Evolutionary conservation across 2,113 vertebrate genomes (phyloP), one percentile per base, ranked within the genome.

Genomic region (Rhombomys opimus): DNA sequence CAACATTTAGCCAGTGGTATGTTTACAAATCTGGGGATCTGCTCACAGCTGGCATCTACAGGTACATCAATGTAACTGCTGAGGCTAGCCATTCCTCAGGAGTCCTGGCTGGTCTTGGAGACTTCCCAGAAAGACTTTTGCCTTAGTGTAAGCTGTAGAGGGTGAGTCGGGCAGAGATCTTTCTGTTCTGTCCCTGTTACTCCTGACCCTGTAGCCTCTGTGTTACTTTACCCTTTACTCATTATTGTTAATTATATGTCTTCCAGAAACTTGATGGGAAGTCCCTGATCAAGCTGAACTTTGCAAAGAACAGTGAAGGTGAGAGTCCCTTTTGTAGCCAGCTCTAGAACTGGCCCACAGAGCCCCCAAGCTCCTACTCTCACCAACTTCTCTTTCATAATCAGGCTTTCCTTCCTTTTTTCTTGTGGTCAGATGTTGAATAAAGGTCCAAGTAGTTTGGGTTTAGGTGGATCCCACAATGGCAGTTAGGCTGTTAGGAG

Each of bases 271-370:
- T 99, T 22, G 99, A 99, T 59, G 99, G 98, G 54, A 99, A 99
- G 97, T 98, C 99, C 41, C 99, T 99, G 93, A 99, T 99, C 98
- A 99, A 99, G 97, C 98, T 99, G 72, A 99, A 99, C 98, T 98
- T 99, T 93, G 97, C 98, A 93, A 99, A 99, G 98, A 99, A 99
- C 98, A 99, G 84, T 9, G 99, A 99, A 95, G 99, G 99, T 99
- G 98, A 98, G 98, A 88, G 14, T 7, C 12, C 10, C 54, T 46
- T 82, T 68, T 4, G 17, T 8, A 59, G 27, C 35, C 6, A 1
- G 6, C 61, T 84, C 14, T 8, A 22, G 57, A 27, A 4, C 20
- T 30, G 78, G n/a, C 75, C 41, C 61, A 1, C 0, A 7, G 15
- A 10, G 30, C 1, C 20, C 32, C 5, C 8, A 0, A 0, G 27